These are phyloP conservation scores for Nomia melanderi DNA, from an alignment of 1,140 invertebrate genomes.

Conservation along the genomic window DNA sequence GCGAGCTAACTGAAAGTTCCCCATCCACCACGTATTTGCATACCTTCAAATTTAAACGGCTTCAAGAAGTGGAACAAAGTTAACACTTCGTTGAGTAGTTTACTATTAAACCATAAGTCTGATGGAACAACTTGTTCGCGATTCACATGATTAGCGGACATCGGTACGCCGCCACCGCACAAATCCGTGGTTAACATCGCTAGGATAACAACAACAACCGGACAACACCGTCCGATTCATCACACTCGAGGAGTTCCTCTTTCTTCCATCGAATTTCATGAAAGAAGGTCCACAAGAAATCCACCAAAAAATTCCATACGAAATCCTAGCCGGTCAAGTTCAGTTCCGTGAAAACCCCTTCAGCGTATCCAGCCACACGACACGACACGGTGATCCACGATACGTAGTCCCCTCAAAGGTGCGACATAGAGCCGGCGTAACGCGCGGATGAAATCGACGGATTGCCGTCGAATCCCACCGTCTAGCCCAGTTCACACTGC, in stretches of 20 bases:
- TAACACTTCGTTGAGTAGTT: conserved; percentile 42
- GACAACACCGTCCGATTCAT: not conserved
- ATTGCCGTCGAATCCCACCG: not conserved
- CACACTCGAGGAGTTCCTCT: not conserved
- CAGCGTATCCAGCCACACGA: no score
- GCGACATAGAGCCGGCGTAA: no score
- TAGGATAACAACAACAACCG: not conserved
- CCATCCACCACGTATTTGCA: conserved; percentile 35
- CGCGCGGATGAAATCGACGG: not conserved
- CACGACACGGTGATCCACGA: no score
- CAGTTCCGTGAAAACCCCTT: no score
- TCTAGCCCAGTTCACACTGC: conserved; percentile 14
- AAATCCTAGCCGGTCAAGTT: not conserved
- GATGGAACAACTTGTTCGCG: not conserved
- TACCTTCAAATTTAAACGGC: conserved; percentile 38
- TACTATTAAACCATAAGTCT: conserved; percentile 39
- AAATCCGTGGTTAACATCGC: not conserved
- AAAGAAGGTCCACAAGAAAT: conserved; percentile 4
- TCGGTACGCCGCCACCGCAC: not conserved
- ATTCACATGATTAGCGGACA: conserved; percentile 15
- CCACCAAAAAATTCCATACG: not conserved
- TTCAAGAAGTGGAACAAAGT: conserved; percentile 15
- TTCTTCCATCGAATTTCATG: not conserved
- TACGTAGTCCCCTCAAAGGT: no score
- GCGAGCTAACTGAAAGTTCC: conserved; percentile 39